Conservation (phyloP, 2,113 vertebrate species). For the Dipodomys merriami region DNA sequence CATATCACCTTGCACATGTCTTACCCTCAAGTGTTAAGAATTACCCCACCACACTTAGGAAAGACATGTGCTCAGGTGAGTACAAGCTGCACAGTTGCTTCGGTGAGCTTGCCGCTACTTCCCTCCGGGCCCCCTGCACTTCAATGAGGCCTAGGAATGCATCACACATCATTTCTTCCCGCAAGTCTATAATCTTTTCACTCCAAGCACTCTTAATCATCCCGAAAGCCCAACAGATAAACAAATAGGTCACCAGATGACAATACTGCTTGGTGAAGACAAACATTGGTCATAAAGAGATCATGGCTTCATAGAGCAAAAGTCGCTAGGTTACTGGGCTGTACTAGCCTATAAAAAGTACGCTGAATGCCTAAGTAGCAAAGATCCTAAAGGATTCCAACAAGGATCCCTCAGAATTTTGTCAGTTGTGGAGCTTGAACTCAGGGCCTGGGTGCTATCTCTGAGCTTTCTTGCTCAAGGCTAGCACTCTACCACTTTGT, state of each 20-base stretch:
- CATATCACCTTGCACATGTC: not conserved
- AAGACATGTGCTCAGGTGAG: slow-evolving; percentile 3
- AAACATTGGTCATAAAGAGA: slow-evolving; percentile 39
- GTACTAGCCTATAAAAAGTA: not conserved
- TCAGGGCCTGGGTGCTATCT: no score
- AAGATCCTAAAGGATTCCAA: slow-evolving; percentile 28
- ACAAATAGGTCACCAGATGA: slow-evolving; percentile 33
- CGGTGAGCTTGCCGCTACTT: not conserved
- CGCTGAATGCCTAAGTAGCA: slow-evolving; percentile 47
- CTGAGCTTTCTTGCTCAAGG: no score
- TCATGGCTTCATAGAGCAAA: slow-evolving; percentile 46
- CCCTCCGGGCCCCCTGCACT: not conserved
- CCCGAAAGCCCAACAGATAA: slow-evolving; percentile 55
- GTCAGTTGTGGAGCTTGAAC: no score
- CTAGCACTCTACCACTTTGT: no score
- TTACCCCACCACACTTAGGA: not conserved
- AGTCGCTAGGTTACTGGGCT: slow-evolving; percentile 37
- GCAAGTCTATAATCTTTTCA: slow-evolving; percentile 19
- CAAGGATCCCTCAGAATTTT: no score
- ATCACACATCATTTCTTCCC: not conserved
- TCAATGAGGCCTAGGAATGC: slow-evolving; percentile 13
- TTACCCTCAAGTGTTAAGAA: slow-evolving; percentile 10
- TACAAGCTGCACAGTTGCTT: not conserved
- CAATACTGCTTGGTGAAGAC: not conserved
- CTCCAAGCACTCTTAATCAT: slow-evolving; percentile 23